These are phyloP conservation scores for Torymus tubicola DNA, from an alignment of 2,888 invertebrate species.

Conservation along the genomic window DNA sequence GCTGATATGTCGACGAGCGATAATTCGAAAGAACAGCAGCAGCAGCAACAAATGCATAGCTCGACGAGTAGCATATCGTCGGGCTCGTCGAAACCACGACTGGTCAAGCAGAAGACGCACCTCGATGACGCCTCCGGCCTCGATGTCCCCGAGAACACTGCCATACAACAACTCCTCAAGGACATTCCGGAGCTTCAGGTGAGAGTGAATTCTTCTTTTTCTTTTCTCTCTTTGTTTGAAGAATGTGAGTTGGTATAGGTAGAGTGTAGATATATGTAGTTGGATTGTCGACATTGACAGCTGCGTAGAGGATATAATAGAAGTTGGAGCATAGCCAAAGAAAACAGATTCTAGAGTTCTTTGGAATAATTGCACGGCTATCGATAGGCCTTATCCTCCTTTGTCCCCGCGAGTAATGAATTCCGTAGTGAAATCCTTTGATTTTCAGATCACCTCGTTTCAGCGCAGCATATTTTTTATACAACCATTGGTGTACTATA, in stretches of 20 bases:
- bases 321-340: too few relatives aligned
- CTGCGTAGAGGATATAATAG: too few relatives aligned
- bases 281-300: too few relatives aligned
- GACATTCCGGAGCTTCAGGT: conserved; percentile 80
- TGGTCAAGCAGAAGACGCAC: conserved; percentile 92
- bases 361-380: conserved; percentile 4
- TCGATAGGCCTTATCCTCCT: too few relatives aligned
- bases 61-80: conserved; percentile 54
- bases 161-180: conserved; percentile 78
- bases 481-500: too few relatives aligned
- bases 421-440: too few relatives aligned
- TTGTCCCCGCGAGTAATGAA: too few relatives aligned
- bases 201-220: conserved; percentile 1
- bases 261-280: too few relatives aligned
- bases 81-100: conserved; percentile 80
- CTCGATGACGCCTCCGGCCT: conserved; percentile 78
- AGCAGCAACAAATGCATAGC: conserved; percentile 17
- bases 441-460: too few relatives aligned
- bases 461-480: too few relatives aligned
- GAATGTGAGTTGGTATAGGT: too few relatives aligned
- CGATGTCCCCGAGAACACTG: conserved; percentile 73
- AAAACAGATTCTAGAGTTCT: background rate
- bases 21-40: conserved; percentile 58
- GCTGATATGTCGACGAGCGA: conserved; percentile 12
- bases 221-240: too few relatives aligned